Base-by-base conservation (phyloP, 2,113 vertebrate species). In the Lycaon pictus region DNA sequence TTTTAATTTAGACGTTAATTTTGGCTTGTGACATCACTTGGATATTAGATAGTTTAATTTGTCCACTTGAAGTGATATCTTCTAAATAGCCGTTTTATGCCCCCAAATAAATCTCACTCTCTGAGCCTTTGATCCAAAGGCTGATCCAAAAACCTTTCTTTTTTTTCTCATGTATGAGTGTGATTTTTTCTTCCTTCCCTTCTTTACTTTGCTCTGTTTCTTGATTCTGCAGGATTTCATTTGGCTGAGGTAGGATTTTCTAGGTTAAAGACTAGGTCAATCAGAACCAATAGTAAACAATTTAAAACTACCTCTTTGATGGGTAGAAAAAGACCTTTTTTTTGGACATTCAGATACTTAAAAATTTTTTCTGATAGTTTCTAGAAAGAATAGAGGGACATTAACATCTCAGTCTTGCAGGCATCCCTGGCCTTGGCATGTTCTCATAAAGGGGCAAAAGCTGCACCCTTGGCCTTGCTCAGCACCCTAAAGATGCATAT, bases 1-100 rank as follows among this genome's bases (percentile, higher is more conserved):
- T 93, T 97, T 92, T 96, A 95, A 82, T 83, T 80, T 88, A 69
- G 56, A 69, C 25, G 15, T 90, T 96, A 93, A 93, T 94, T 97
- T 80, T 65, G 90, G 32, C 63, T 81, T 94, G 16, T 96, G 92
- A 80, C 62, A 88, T 65, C 17, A 82, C 11, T 87, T 63, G 77
- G 22, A 58, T 62, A 32, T 77, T 71, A 88, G 60, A 35, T 69
- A 35, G 92, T 87, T 97, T 87, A 89, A 93, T 90, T 93, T 72
- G 19, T 65, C 93, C 67, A 76, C 27, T 83, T 71, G 51, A 92
- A 87, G 88, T 83, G 74, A 22, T 80, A 8, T 95, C 53, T 95
- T 93, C 25, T 81, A 63, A 51, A 67, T 85, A 88, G 56, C 20
- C 69, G 7, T 62, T 32, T 27, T 74, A 32, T 72, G 20, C 11